Conservation (phyloP, 2,113 vertebrate genomes). For the Stomatorhinus ivindoensis region DNA sequence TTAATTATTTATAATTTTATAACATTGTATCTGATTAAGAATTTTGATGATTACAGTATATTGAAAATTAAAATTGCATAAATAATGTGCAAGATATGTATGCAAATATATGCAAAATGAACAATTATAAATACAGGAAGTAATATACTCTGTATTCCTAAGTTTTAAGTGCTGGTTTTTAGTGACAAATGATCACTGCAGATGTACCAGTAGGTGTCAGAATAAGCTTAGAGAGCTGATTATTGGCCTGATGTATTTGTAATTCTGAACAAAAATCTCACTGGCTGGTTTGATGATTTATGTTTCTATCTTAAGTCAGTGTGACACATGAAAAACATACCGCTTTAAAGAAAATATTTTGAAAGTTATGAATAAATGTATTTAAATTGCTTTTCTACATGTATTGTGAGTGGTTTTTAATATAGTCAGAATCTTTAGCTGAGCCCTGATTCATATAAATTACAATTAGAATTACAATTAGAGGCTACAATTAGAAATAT, state of each 20-base stretch:
- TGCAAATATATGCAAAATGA: background rate
- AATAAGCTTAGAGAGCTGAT: background rate
- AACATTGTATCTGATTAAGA: background rate
- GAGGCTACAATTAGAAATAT: background rate
- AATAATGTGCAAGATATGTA: background rate
- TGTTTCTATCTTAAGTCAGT: background rate
- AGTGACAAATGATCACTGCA: background rate
- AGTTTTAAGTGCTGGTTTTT: background rate
- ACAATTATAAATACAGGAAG: background rate
- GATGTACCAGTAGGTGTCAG: background rate
- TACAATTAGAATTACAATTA: background rate
- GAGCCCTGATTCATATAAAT: background rate
- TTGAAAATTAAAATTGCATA: background rate
- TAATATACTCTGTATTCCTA: background rate
- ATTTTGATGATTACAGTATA: background rate
- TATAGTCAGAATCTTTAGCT: background rate
- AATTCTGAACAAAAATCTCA: background rate
- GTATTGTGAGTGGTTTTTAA: background rate
- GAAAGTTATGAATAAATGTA: background rate
- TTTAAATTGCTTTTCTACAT: background rate
- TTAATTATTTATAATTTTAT: background rate
- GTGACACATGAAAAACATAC: background rate
- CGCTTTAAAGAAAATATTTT: background rate
- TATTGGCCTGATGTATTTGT: background rate
- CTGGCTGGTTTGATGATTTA: background rate